A percentile compares a stretch with the other conserved stretches of the same genome.
Conservation (phyloP, 2,888 invertebrate genomes). For the Cryptocephalus primarius region DNA sequence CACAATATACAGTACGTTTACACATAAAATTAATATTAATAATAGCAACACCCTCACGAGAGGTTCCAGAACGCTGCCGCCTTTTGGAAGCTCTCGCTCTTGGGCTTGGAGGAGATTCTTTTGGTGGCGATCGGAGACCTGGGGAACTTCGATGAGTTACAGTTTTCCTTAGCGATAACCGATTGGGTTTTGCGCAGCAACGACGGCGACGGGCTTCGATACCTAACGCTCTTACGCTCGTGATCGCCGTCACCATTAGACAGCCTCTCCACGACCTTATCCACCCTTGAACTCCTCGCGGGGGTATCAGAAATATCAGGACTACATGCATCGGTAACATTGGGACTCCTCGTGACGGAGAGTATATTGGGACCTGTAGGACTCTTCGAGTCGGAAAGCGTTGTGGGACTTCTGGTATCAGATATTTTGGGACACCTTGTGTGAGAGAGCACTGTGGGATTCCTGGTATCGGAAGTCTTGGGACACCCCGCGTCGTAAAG, state of each 20-base stretch:
- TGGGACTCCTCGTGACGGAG: neutral
- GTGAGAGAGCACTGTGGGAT: no score
- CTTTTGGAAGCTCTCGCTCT: constrained; percentile 33
- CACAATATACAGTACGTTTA: no score
- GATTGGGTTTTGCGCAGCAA: constrained; percentile 39
- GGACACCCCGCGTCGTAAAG: no score
- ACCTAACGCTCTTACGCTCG: constrained; percentile 24
- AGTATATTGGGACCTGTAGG: neutral
- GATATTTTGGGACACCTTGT: no score
- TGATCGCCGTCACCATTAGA: constrained; percentile 2
- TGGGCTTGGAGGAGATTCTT: constrained; percentile 17
- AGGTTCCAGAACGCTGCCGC: constrained; percentile 37
- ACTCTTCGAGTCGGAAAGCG: neutral
- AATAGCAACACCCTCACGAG: constrained; percentile 17
- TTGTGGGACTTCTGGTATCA: neutral
- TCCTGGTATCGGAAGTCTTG: no score
- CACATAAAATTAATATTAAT: neutral
- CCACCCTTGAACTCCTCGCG: constrained; percentile 9
- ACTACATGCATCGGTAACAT: neutral
- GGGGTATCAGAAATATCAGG: neutral
- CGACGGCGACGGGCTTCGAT: constrained; percentile 36
- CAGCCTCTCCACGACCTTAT: constrained; percentile 16
- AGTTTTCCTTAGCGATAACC: constrained; percentile 36
- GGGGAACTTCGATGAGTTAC: constrained; percentile 23
- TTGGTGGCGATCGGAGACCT: constrained; percentile 4